phyloP scores from a whole-genome alignment of 2,888 invertebrate species.

The Eupithecia inturbata region DNA sequence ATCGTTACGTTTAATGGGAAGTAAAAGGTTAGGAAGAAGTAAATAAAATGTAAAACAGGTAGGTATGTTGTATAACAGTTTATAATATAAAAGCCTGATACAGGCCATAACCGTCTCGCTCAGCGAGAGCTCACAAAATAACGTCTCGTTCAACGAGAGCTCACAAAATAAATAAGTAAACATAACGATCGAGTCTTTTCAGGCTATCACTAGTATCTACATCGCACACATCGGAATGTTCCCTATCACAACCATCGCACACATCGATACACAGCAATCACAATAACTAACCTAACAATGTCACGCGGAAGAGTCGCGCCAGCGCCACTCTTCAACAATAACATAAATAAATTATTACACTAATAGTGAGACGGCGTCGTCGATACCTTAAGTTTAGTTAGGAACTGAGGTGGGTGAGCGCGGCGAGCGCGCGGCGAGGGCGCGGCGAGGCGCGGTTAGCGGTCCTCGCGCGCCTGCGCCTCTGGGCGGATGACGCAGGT shows the following conservation, averaged over 20 bases:
- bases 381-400: slow-evolving; percentile 23
- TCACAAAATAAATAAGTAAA: slow-evolving; percentile 25
- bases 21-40: background rate
- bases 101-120: slow-evolving; percentile 34
- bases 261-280: slow-evolving; percentile 17
- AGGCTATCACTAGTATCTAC: slow-evolving; percentile 30
- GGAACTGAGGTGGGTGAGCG: slow-evolving; percentile 38
- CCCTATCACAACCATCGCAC: slow-evolving; percentile 29
- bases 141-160: slow-evolving; percentile 34
- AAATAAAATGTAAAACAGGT: background rate
- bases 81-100: slow-evolving; percentile 40
- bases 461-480: slow-evolving; percentile 42
- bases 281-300: slow-evolving; percentile 8
- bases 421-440: slow-evolving; percentile 39
- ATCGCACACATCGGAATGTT: slow-evolving; percentile 29
- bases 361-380: slow-evolving; percentile 24
- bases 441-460: slow-evolving; percentile 27
- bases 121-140: slow-evolving; percentile 29
- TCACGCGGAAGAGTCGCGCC: slow-evolving; percentile 29
- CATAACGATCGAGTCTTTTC: slow-evolving; percentile 35
- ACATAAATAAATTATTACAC: slow-evolving; percentile 36
- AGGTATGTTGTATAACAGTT: slow-evolving; percentile 26
- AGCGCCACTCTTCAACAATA: slow-evolving; percentile 29
- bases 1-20: background rate
- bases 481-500: slow-evolving; percentile 67